phyloP scores from a whole-genome alignment of 2,888 invertebrate genomes.

The Agonum fuliginosum region DNA sequence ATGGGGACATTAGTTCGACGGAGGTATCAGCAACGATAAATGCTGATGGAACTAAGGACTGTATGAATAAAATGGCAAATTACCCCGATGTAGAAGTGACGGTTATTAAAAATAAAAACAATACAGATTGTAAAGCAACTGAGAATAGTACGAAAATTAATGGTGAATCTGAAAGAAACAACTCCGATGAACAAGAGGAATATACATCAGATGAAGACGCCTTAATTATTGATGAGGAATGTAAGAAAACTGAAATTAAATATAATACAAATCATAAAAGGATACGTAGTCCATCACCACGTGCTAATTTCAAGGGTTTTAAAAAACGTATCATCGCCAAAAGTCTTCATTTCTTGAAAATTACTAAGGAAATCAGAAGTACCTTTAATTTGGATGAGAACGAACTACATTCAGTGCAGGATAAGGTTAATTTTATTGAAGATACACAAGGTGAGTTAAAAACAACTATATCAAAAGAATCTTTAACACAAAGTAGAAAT shows the following conservation, averaged over 20 bases:
- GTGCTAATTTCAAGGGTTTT: conserved; percentile 60
- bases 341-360: conserved; percentile 41
- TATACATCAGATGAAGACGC: conserved; percentile 71
- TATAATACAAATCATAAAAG: conserved; percentile 38
- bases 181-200: conserved; percentile 66
- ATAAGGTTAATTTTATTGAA: conserved; percentile 39
- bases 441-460: conserved; percentile 55
- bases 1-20: conserved; percentile 65
- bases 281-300: conserved; percentile 54
- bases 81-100: conserved; percentile 66
- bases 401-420: conserved; percentile 24
- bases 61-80: conserved; percentile 67
- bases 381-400: conserved; percentile 21
- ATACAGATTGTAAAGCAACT: conserved; percentile 40
- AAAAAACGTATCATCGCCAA: conserved; percentile 59
- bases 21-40: conserved; percentile 65
- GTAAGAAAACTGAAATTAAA: conserved; percentile 64
- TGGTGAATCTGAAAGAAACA: conserved; percentile 65
- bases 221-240: conserved; percentile 70
- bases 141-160: conserved; percentile 67
- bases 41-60: conserved; percentile 24
- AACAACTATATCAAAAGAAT: conserved; percentile 24
- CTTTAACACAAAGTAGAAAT: conserved; percentile 33
- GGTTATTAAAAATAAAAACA: conserved; percentile 61
- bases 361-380: conserved; percentile 30